Conservation (phyloP, 2,797 vertebrate genomes). For the Cephalopachus bancanus region DNA sequence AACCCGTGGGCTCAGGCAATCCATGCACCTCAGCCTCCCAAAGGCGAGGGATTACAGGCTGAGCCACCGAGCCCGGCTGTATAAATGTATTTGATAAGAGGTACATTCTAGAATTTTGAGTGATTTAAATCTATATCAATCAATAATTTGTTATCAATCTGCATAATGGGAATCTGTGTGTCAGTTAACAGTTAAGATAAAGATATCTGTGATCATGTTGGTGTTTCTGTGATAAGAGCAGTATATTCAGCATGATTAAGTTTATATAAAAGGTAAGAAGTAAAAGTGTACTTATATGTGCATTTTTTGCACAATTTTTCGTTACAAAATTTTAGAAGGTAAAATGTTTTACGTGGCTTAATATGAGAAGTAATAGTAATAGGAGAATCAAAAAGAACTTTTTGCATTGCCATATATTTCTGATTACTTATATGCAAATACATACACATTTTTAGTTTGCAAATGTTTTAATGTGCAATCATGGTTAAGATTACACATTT, state of each 20-base stretch:
- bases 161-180: neutral
- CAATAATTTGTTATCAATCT: neutral
- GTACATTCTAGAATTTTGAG: neutral
- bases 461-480: neutral
- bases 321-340: neutral
- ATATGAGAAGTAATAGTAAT: neutral
- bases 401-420: neutral
- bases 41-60: too few relatives aligned
- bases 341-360: neutral
- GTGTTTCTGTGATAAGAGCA: neutral
- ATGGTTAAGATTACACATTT: neutral
- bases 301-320: neutral
- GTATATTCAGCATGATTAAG: neutral
- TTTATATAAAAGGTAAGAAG: neutral
- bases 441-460: neutral
- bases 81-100: neutral
- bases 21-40: too few relatives aligned
- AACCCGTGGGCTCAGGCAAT: too few relatives aligned
- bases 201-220: neutral
- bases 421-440: neutral
- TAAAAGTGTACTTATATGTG: neutral
- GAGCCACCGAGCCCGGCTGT: too few relatives aligned
- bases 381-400: neutral
- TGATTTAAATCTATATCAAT: neutral
- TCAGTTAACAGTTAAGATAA: neutral